Percentiles rank a stretch among this genome's conserved stretches.
phyloP scores from a whole-genome alignment of 2,113 vertebrate species.

The Tretioscincus oriximinensis region DNA sequence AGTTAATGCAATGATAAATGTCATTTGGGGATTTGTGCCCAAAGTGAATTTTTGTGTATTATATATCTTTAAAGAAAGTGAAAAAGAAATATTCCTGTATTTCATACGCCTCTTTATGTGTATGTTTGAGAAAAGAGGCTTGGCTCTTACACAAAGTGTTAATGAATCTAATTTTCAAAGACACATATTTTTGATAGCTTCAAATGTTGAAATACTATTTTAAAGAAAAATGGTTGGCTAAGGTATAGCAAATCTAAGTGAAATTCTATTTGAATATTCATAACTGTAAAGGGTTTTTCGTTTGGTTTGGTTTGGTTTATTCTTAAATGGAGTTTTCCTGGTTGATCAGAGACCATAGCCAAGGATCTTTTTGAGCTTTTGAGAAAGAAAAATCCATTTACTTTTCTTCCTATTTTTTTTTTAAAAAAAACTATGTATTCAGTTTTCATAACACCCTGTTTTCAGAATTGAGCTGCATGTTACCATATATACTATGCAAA shows the following conservation, averaged over 20 bases:
- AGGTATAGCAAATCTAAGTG: constrained; percentile 63
- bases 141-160: constrained; percentile 68
- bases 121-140: constrained; percentile 67
- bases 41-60: constrained; percentile 68
- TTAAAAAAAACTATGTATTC: background rate
- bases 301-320: constrained; percentile 27
- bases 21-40: constrained; percentile 65
- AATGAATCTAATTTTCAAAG: constrained; percentile 75
- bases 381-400: constrained; percentile 52
- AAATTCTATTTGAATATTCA: constrained; percentile 48
- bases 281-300: constrained; percentile 35
- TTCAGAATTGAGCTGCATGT: constrained; percentile 6
- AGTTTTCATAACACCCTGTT: background rate
- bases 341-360: constrained; percentile 60
- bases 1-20: constrained; percentile 64
- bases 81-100: constrained; percentile 65
- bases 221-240: constrained; percentile 57
- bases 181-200: constrained; percentile 82
- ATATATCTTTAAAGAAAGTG: constrained; percentile 57
- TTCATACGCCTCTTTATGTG: constrained; percentile 66
- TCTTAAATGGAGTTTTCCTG: constrained; percentile 61
- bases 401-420: constrained; percentile 47
- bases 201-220: constrained; percentile 73
- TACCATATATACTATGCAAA: constrained; percentile 16
- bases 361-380: constrained; percentile 53